Evolutionary conservation across 2,888 invertebrate species (phyloP).

Genomic region (Drosophila ustulata): DNA sequence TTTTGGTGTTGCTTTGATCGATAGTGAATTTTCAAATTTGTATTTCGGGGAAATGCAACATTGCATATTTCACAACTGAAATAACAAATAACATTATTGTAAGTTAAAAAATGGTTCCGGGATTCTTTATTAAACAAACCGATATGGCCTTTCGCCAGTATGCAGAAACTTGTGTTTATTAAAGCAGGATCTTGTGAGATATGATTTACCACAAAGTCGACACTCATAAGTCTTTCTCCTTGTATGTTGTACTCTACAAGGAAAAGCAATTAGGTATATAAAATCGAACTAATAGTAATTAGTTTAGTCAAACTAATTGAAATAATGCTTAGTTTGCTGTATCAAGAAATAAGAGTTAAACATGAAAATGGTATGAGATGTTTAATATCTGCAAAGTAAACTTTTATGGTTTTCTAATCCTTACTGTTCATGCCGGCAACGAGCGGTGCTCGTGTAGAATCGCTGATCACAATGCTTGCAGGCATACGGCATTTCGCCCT

Average conservation of each 20-base stretch:
- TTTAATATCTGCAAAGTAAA: too few relatives aligned
- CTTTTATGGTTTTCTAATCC: background rate
- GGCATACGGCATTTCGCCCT: slow-evolving; percentile 79
- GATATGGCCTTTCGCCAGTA: slow-evolving; percentile 39
- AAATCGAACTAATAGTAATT: background rate
- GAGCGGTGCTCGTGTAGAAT: slow-evolving; percentile 74
- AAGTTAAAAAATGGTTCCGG: too few relatives aligned
- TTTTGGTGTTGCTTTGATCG: slow-evolving; percentile 41
- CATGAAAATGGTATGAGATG: too few relatives aligned
- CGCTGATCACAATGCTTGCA: slow-evolving; percentile 73
- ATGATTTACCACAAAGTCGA: slow-evolving; percentile 69
- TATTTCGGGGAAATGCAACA: slow-evolving; percentile 39
- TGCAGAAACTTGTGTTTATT: slow-evolving; percentile 67
- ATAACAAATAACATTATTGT: background rate
- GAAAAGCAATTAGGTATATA: background rate
- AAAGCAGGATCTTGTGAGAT: slow-evolving; percentile 72
- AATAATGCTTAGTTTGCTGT: too few relatives aligned
- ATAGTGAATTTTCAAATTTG: slow-evolving; percentile 40
- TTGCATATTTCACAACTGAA: slow-evolving; percentile 44
- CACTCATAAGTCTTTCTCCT: slow-evolving; percentile 65
- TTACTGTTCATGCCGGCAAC: slow-evolving; percentile 76
- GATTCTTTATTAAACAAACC: slow-evolving; percentile 19
- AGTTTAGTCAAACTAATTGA: too few relatives aligned
- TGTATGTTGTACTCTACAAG: slow-evolving; percentile 52
- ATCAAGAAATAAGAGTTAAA: too few relatives aligned